A percentile compares a stretch with the other conserved stretches of the same genome.
These are phyloP conservation scores for Noctua fimbriata DNA, from an alignment of 2,888 invertebrate genomes.

Conservation along the genomic window DNA sequence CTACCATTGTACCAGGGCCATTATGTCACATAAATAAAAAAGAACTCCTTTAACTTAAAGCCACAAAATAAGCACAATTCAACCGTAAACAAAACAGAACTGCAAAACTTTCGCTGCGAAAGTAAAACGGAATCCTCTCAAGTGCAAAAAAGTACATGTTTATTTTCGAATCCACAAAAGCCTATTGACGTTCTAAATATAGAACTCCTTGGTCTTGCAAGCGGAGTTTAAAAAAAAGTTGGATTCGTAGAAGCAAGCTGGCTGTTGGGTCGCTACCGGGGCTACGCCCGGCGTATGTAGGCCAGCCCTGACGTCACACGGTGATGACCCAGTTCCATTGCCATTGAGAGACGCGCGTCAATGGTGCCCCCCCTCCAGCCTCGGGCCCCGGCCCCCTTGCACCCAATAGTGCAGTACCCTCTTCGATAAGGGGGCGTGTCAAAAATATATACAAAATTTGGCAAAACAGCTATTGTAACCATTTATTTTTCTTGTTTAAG, in stretches of 20 bases:
- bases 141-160: slow-evolving; percentile 37
- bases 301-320: slow-evolving; percentile 87
- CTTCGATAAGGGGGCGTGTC: slow-evolving; percentile 55
- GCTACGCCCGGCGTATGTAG: slow-evolving; percentile 87
- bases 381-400: slow-evolving; percentile 59
- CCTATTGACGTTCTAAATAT: slow-evolving; percentile 80
- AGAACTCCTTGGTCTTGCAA: slow-evolving; percentile 81
- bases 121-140: slow-evolving; percentile 17
- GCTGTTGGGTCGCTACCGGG: slow-evolving; percentile 75
- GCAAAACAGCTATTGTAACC: background rate
- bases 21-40: background rate
- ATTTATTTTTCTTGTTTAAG: background rate
- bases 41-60: background rate
- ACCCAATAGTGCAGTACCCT: slow-evolving; percentile 73
- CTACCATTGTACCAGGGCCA: background rate
- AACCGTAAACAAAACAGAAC: slow-evolving; percentile 8
- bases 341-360: slow-evolving; percentile 90
- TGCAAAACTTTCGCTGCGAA: slow-evolving; percentile 10
- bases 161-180: slow-evolving; percentile 60
- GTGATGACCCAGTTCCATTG: slow-evolving; percentile 86
- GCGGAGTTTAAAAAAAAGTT: slow-evolving; percentile 73
- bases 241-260: slow-evolving; percentile 72
- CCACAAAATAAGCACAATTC: slow-evolving; percentile 6
- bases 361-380: slow-evolving; percentile 80
- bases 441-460: slow-evolving; percentile 33